These are phyloP conservation scores for Mesoclemmys tuberculata DNA, from an alignment of 2,113 vertebrate species.

Conservation along the genomic window DNA sequence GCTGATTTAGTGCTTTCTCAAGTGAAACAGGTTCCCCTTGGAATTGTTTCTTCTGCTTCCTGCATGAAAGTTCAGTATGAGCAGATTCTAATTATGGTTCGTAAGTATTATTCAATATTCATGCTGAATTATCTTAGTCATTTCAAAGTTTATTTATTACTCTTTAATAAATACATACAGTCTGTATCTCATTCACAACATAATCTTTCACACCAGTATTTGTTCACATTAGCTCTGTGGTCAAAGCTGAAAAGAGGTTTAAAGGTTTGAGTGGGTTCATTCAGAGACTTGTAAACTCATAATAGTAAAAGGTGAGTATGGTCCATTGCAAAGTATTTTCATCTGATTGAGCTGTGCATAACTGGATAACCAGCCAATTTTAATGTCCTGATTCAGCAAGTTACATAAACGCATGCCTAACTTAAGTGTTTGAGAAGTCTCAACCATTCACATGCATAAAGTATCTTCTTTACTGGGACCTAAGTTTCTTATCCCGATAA, in stretches of 20 bases:
- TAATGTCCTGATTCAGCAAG: neutral
- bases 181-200: neutral
- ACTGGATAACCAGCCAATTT: neutral
- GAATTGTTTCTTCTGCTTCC: constrained; percentile 61
- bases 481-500: neutral
- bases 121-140: constrained; percentile 60
- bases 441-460: neutral
- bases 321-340: neutral
- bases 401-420: neutral
- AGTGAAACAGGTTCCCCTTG: constrained; percentile 65
- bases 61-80: constrained; percentile 47
- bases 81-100: constrained; percentile 71
- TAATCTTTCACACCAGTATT: neutral
- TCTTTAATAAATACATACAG: neutral
- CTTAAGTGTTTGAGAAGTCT: neutral
- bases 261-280: neutral
- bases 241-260: neutral
- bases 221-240: neutral
- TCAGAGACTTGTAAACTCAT: neutral
- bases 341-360: neutral
- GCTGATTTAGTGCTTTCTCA: constrained; percentile 55
- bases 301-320: neutral
- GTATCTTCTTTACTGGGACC: neutral
- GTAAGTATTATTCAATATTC: constrained; percentile 41
- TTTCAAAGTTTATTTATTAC: constrained; percentile 23